Evolutionary conservation across 2,113 vertebrate genomes (phyloP), one percentile per base, ranked within the genome.

Genomic region (Perccottus glenii): DNA sequence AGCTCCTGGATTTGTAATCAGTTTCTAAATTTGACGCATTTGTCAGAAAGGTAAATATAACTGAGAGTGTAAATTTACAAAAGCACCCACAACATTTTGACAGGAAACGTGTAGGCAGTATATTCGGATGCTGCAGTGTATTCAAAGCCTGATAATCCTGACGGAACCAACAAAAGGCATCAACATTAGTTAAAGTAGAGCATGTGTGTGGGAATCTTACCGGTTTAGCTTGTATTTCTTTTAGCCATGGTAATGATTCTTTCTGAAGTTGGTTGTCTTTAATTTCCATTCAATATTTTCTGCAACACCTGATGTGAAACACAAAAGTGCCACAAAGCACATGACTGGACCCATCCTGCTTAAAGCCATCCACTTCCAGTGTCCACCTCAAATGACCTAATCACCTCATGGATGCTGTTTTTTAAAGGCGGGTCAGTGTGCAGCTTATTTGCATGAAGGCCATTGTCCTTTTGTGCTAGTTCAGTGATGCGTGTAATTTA

Each of bases 401-500:
- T 51, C 19, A 10, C n/a, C n/a, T 16, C 15, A 43, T 4, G 27
- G 38, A 36, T 3, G 2, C 50, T 49, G 52, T 45, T 70, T 89
- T 81, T 85, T 84, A 82, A 69, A 65, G 44, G 32, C 11, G 63
- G 59, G 64, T 64, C 82, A 57, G 52, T 5, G 14, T 55, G n/a
- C 16, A 50, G 51, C 51, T 64, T 14, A 66, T 78, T 60, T 67
- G 59, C 50, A 2, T 65, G 38, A 66, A 40, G 45, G 64, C 19
- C 56, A 47, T 59, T 27, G 47, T 61, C 14, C 65, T 11, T 53
- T 63, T 56, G 46, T 27, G 27, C 52, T 80, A 69, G 15, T 35
- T 68, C 81, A 72, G 8, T 16, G 64, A 68, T 49, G 78, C 80
- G 44, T 64, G 33, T 81, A 42, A 83, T 87, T 86, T 83, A 87